These are phyloP conservation scores for Argyresthia albistria DNA, from an alignment of 2,888 invertebrate species.

Conservation along the genomic window DNA sequence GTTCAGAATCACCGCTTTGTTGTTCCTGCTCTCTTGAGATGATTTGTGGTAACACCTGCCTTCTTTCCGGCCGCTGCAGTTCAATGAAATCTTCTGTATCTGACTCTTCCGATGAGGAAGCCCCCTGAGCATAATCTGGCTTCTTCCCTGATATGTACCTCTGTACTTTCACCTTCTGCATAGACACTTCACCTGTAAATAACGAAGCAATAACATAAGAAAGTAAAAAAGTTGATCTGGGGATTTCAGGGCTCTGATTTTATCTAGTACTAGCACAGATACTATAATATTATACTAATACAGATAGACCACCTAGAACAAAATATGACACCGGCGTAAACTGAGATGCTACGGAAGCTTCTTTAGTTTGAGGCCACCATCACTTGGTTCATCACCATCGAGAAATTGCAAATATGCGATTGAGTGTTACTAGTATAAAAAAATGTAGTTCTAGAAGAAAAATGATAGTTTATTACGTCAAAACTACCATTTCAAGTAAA, in stretches of 20 bases:
- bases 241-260: neutral
- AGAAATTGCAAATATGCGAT: too few species aligned
- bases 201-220: neutral
- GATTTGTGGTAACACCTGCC: slow-evolving; percentile 41
- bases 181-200: slow-evolving; percentile 90
- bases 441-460: too few species aligned
- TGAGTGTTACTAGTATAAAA: too few species aligned
- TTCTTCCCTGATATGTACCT: slow-evolving; percentile 98
- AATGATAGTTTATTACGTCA: too few species aligned
- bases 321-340: too few species aligned
- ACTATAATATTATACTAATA: too few species aligned
- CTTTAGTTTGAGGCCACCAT: too few species aligned
- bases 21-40: slow-evolving; percentile 43
- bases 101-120: slow-evolving; percentile 89
- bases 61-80: slow-evolving; percentile 51
- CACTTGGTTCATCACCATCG: too few species aligned
- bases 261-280: too few species aligned
- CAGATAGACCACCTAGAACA: too few species aligned
- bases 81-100: slow-evolving; percentile 92
- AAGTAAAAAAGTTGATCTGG: neutral
- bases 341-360: too few species aligned
- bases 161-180: slow-evolving; percentile 99
- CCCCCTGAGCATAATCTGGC: slow-evolving; percentile 93
- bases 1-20: slow-evolving; percentile 55
- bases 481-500: too few species aligned